Base-by-base conservation (phyloP, 1,140 invertebrate species). In the Meloidogyne hapla region DNA sequence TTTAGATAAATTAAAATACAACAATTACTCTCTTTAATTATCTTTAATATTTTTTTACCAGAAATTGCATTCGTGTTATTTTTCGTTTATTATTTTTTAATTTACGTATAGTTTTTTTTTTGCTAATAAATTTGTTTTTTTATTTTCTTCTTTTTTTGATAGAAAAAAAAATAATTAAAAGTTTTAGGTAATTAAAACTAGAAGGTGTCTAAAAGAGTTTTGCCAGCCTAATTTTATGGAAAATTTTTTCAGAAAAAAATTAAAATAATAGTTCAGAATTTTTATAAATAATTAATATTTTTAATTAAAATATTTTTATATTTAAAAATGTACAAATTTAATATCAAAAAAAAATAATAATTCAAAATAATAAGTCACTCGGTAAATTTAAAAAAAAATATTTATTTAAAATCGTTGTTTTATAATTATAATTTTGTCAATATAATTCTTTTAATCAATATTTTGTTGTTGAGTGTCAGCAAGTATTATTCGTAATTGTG, bases 401-500 rank as follows among this genome's bases (percentile, higher is more conserved):
- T 33, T 6, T 33, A 6, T 33, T 6, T n/a, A n/a, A 56, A 56
- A 56, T 26, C 18, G 15, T 66, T 66, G 15, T 40, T n/a, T 65
- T 64, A 12, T n/a, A 33, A 6, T 33, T 33, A 4, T 33, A 6
- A 4, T 33, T 33, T 33, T 33, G 4, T 33, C 33, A 4, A 33
- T 4, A 33, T 33, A n/a, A 42, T 45, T 15, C 18, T 15, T 40
- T 69, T 40, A 69, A 5, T 45, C 10, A 40, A 18, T 25, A 12
- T 33, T 4, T 69, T 25, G 28, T 56, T 56, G 25, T 40, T 45
- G 28, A 33, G 33, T 61, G 18, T 45, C 45, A 40, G 28, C 15
- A n/a, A 64, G 28, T 38, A 65, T 21, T n/a, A 64, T 25, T 8
- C 45, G 18, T 33, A 76, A 28, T 63, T 76, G 75, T 12, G 75